Percentiles rank a stretch among this genome's conserved stretches.
Conservation (phyloP, 2,888 invertebrate genomes). For the Allacma fusca region DNA sequence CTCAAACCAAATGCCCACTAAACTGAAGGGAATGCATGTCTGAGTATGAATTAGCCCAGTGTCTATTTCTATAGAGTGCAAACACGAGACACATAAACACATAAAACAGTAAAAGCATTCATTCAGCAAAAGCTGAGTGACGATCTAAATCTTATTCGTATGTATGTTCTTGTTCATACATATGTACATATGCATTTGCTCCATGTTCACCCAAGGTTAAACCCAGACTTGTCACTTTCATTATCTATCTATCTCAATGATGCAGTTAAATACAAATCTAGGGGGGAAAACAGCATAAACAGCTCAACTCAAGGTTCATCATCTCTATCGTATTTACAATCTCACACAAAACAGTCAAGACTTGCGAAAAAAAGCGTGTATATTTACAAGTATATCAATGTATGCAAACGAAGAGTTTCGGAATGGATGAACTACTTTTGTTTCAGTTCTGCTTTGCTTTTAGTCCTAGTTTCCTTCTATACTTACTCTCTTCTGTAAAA, state of each 20-base stretch:
- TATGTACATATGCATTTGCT: background rate
- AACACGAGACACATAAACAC: no score
- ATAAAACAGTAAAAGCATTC: no score
- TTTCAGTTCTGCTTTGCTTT: background rate
- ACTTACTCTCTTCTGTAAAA: background rate
- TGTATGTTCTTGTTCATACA: no score
- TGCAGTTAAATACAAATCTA: background rate
- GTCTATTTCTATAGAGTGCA: no score
- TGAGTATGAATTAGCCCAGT: no score
- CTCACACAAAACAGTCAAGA: background rate
- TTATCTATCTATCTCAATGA: background rate
- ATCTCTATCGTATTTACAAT: background rate
- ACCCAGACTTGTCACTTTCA: background rate
- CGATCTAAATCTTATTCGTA: no score
- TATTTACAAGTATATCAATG: background rate
- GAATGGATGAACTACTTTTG: constrained; percentile 13
- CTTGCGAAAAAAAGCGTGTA: background rate
- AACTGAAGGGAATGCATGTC: no score
- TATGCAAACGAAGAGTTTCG: background rate
- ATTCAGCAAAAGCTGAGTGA: no score
- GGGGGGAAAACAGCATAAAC: background rate
- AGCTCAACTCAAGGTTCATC: background rate
- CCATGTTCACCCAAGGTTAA: background rate
- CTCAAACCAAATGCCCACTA: no score
- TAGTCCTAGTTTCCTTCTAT: background rate